These are phyloP conservation scores for Zaprionus africanus DNA, from an alignment of 1,140 invertebrate species.

Conservation along the genomic window DNA sequence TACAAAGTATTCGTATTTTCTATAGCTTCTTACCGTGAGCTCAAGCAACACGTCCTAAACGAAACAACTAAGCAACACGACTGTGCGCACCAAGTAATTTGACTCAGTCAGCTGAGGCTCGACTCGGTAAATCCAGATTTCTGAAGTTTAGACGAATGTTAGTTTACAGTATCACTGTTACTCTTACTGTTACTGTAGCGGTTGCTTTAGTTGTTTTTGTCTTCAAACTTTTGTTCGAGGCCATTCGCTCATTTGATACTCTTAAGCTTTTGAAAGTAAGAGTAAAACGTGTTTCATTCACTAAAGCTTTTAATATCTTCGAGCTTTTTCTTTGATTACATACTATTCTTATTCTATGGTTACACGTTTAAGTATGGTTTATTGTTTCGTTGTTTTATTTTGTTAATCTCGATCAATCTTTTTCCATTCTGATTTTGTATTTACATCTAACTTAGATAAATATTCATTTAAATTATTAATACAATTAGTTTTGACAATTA, in stretches of 20 bases:
- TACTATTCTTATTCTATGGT: neutral
- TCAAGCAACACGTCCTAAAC: slow-evolving; percentile 71
- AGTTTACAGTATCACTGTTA: slow-evolving; percentile 49
- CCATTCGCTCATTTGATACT: slow-evolving; percentile 26
- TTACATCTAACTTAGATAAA: too few relatives aligned
- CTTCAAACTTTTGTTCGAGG: neutral
- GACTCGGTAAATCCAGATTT: slow-evolving; percentile 39
- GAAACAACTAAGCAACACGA: slow-evolving; percentile 67
- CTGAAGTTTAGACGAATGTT: slow-evolving; percentile 33
- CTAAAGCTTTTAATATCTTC: slow-evolving; percentile 23
- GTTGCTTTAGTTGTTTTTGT: slow-evolving; percentile 8
- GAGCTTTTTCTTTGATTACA: neutral
- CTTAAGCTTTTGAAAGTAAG: slow-evolving; percentile 81
- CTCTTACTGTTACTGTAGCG: slow-evolving; percentile 32
- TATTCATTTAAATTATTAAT: too few relatives aligned
- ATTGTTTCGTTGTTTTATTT: too few relatives aligned
- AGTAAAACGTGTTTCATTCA: slow-evolving; percentile 54
- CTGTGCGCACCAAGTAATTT: slow-evolving; percentile 63
- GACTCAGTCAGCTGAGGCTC: slow-evolving; percentile 41
- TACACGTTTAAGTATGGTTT: too few relatives aligned
- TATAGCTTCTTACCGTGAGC: slow-evolving; percentile 67
- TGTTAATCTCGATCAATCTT: too few relatives aligned
- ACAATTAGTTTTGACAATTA: too few relatives aligned
- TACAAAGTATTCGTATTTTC: neutral
- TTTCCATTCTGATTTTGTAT: too few relatives aligned